Evolutionary conservation across 2,888 invertebrate genomes (phyloP).

Genomic region (Ectobius pallidus): DNA sequence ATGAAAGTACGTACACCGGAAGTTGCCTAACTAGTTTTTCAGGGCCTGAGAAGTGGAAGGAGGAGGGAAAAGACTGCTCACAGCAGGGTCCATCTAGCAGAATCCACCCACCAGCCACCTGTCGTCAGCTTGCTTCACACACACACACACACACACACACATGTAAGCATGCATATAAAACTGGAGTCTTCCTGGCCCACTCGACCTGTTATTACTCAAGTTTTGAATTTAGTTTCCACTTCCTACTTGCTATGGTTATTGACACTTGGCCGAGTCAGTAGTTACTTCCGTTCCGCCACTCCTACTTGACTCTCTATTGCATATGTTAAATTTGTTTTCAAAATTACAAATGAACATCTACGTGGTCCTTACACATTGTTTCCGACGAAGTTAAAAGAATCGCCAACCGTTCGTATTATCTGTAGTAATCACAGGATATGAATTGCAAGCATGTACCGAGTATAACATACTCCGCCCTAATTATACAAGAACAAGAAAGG

Average conservation of each 20-base stretch:
- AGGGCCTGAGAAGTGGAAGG: too few species aligned
- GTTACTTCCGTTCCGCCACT: neutral
- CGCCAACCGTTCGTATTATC: too few species aligned
- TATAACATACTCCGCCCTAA: too few species aligned
- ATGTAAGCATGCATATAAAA: neutral
- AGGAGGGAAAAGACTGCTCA: neutral
- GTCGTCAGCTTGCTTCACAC: neutral
- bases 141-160: neutral
- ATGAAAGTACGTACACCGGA: slow-evolving; percentile 31
- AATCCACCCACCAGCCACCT: slow-evolving; percentile 21
- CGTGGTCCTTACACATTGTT: too few species aligned
- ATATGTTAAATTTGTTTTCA: too few species aligned
- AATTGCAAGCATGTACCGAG: too few species aligned
- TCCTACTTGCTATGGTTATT: neutral
- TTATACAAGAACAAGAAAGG: too few species aligned
- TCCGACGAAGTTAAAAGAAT: too few species aligned
- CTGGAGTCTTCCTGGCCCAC: too few species aligned
- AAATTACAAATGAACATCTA: too few species aligned
- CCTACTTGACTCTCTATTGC: too few species aligned
- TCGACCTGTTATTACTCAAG: neutral
- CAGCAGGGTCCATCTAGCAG: slow-evolving; percentile 15
- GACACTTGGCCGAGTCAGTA: neutral
- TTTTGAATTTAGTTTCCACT: neutral
- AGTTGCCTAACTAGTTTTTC: slow-evolving; percentile 18
- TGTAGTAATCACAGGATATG: too few species aligned